Percentiles rank a stretch among this genome's conserved stretches.
Conservation (phyloP, 2,888 invertebrate genomes). For the Pachymerium ferrugineum region DNA sequence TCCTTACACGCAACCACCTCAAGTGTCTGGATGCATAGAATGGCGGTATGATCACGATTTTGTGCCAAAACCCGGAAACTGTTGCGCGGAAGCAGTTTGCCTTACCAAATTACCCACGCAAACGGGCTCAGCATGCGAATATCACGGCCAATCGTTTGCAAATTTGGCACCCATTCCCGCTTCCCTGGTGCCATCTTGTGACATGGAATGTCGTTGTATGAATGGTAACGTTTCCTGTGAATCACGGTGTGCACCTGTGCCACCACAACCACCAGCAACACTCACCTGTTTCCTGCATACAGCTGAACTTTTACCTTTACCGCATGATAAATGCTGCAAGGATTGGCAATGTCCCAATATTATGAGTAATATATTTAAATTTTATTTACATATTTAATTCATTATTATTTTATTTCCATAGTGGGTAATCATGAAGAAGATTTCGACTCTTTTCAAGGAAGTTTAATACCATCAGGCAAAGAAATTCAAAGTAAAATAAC, state of each 20-base stretch:
- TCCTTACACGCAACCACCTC: slow-evolving; percentile 20
- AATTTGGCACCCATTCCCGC: slow-evolving; percentile 79
- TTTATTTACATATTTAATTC: not conserved
- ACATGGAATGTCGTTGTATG: slow-evolving; percentile 79
- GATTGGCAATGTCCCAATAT: slow-evolving; percentile 56
- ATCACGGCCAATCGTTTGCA: slow-evolving; percentile 60
- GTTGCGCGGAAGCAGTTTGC: slow-evolving; percentile 22
- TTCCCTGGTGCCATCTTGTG: slow-evolving; percentile 67
- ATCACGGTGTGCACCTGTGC: slow-evolving; percentile 69
- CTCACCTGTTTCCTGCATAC: slow-evolving; percentile 63
- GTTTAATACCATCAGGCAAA: not conserved
- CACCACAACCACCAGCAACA: slow-evolving; percentile 67
- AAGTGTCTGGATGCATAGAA: slow-evolving; percentile 27
- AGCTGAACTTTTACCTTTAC: slow-evolving; percentile 60
- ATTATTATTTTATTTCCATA: not conserved
- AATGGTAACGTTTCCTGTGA: slow-evolving; percentile 80
- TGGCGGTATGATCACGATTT: slow-evolving; percentile 25
- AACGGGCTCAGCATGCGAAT: slow-evolving; percentile 71
- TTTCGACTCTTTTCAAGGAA: slow-evolving; percentile 6
- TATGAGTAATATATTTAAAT: not conserved
- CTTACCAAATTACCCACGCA: not conserved
- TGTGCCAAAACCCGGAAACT: slow-evolving; percentile 16
- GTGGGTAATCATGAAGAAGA: slow-evolving; percentile 23
- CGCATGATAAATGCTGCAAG: slow-evolving; percentile 77
- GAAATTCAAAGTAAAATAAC: slow-evolving; percentile 6